A percentile compares a stretch with the other conserved stretches of the same genome.
phyloP scores from a whole-genome alignment of 2,797 vertebrate genomes.

The Thunnus albacares region DNA sequence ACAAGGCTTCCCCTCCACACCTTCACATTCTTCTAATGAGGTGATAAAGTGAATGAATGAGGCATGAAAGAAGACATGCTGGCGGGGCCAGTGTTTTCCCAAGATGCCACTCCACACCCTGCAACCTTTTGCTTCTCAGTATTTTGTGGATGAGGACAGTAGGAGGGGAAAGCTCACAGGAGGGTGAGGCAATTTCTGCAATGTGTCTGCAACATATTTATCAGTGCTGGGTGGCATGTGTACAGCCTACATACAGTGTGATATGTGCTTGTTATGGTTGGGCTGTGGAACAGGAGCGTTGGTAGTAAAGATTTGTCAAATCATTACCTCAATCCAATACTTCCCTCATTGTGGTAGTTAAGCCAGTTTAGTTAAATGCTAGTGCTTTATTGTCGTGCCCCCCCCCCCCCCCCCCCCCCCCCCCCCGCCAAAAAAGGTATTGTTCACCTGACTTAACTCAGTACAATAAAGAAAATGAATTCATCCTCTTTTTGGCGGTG shows the following conservation, averaged over 20 bases:
- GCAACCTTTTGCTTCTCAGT: conserved; percentile 69
- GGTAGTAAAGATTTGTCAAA: conserved; percentile 52
- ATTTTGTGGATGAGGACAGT: conserved; percentile 67
- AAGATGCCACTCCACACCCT: conserved; percentile 68
- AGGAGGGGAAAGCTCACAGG: conserved; percentile 62
- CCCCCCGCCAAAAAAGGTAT: conserved; percentile 7
- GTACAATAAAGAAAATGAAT: conserved; percentile 67
- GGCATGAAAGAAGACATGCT: conserved; percentile 83
- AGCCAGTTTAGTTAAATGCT: conserved; percentile 43
- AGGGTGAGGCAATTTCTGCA: conserved; percentile 81
- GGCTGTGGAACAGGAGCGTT: conserved; percentile 37
- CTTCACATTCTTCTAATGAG: conserved; percentile 84
- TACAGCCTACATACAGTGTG: conserved; percentile 43
- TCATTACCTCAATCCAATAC: conserved; percentile 46
- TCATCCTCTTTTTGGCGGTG: conserved; percentile 44
- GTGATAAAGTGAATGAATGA: conserved; percentile 87
- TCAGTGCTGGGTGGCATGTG: conserved; percentile 64
- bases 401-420: no score
- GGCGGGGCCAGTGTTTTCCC: conserved; percentile 75
- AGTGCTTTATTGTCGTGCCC: conserved; percentile 14
- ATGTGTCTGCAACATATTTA: conserved; percentile 78
- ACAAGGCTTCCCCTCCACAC: conserved; percentile 79
- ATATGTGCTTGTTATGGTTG: conserved; percentile 59
- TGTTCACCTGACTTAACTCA: conserved; percentile 51
- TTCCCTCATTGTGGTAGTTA: conserved; percentile 38